Base-by-base conservation (phyloP, 2,888 invertebrate genomes). In the Lottia scabra region DNA sequence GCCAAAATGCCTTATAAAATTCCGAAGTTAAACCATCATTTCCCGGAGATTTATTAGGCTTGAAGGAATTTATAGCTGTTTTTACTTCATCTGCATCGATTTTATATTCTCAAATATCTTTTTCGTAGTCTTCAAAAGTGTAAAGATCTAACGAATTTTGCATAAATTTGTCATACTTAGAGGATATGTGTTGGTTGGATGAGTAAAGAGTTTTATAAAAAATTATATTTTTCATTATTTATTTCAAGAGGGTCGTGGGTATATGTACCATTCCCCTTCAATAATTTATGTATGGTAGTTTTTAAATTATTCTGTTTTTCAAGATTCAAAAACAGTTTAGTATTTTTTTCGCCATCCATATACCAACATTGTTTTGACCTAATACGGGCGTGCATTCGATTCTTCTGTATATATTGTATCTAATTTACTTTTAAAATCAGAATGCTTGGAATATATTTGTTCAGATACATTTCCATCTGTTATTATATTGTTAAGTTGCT, bases 291-390 rank as follows among this genome's bases (percentile, higher is more conserved):
- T 48, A 48, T n/a, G 6, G 48, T 48, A 48, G 19, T 48, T n/a
- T 16, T 19, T n/a, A 19, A 6, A 16, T 12, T 16, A n/a, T 48
- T 48, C 0, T 8, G 13, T 62, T 66, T 69, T 66, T 73, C 70
- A 13, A 70, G 30, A 10, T 68, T 92, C 90, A 83, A 93, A 93
- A 63, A 66, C 16, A 64, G 70, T 30, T 62, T 30, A 15, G 15
- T 38, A n/a, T 66, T 56, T 62, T 69, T 69, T 16, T 68, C 72
- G n/a, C 73, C 68, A 44, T 70, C 38, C 19, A 65, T 70, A 62
- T 70, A 23, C 63, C 46, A 70, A n/a, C 63, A 27, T n/a, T 23
- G 27, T 30, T 65, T 68, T 13, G 45, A 43, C 26, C 66, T n/a
- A 26, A 73, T 46, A 46, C 44, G 56, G n/a, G 68, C 72, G 15